Conservation (phyloP, 2,888 invertebrate genomes). For the Aleiodes alternator region DNA sequence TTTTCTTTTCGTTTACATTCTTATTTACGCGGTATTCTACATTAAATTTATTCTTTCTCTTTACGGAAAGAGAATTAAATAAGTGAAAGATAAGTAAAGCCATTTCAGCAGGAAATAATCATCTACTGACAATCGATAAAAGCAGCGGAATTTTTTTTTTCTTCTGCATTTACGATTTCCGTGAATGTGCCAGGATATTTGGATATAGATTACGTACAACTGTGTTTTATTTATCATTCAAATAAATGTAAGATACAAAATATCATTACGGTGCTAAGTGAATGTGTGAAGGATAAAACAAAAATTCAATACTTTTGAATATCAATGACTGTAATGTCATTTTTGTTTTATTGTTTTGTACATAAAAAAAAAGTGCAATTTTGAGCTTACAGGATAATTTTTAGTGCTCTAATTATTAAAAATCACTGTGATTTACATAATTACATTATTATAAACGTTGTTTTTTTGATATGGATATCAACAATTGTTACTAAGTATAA, state of each 20-base stretch:
- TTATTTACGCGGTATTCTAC: too few relatives aligned
- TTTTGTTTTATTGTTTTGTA: slow-evolving; percentile 2
- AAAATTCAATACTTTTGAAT: neutral
- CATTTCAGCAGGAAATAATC: neutral
- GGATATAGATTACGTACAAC: neutral
- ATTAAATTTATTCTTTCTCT: too few relatives aligned
- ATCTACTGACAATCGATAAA: slow-evolving; percentile 10
- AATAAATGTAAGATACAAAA: neutral
- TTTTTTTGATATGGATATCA: slow-evolving; percentile 1
- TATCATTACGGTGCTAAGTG: slow-evolving; percentile 14
- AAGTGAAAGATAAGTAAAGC: too few relatives aligned
- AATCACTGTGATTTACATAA: slow-evolving; percentile 42
- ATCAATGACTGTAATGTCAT: neutral
- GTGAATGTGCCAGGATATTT: slow-evolving; percentile 9
- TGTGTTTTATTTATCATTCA: neutral
- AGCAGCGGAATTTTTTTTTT: neutral
- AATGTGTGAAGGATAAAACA: neutral
- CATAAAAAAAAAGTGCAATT: slow-evolving; percentile 13
- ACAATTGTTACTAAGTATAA: neutral
- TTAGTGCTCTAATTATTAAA: slow-evolving; percentile 38
- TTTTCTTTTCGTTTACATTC: neutral
- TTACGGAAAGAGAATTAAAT: too few relatives aligned
- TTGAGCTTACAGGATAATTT: slow-evolving; percentile 41
- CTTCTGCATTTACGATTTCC: neutral
- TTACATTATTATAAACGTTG: slow-evolving; percentile 18